Conservation (phyloP, 1,140 invertebrate genomes). For the Cyrtorhinus lividipennis region DNA sequence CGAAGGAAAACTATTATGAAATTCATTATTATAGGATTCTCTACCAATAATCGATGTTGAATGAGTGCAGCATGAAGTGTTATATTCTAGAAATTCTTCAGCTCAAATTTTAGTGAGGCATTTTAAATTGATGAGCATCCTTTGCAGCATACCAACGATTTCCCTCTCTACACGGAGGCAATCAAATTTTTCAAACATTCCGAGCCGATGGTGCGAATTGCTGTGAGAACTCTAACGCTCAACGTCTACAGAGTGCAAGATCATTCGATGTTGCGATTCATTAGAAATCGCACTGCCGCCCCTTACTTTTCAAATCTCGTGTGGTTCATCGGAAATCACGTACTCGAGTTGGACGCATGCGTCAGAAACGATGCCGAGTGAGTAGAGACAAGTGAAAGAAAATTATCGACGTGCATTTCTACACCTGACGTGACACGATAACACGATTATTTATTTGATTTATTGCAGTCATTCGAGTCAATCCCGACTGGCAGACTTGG, state of each 20-base stretch:
- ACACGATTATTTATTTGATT: no score
- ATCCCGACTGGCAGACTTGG: constrained; percentile 80
- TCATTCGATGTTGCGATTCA: constrained; percentile 88
- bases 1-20: no score
- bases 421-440: no score
- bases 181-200: constrained; percentile 99
- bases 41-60: no score
- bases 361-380: constrained; percentile 89
- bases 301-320: constrained; percentile 97
- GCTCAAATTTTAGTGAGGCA: no score
- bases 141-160: constrained; percentile 93
- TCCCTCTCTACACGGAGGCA: constrained; percentile 96
- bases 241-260: constrained; percentile 96
- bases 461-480: constrained; percentile 73
- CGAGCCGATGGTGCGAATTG: constrained; percentile 98
- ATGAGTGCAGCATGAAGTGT: no score
- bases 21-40: no score
- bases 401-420: no score
- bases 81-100: no score
- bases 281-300: constrained; percentile 85
- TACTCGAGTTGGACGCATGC: constrained; percentile 88
- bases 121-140: no score
- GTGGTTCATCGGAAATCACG: constrained; percentile 99
- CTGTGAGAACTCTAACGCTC: constrained; percentile 89
- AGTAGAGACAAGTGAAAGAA: no score